phyloP scores from a whole-genome alignment of 2,888 invertebrate genomes.

The Sturmia bella region DNA sequence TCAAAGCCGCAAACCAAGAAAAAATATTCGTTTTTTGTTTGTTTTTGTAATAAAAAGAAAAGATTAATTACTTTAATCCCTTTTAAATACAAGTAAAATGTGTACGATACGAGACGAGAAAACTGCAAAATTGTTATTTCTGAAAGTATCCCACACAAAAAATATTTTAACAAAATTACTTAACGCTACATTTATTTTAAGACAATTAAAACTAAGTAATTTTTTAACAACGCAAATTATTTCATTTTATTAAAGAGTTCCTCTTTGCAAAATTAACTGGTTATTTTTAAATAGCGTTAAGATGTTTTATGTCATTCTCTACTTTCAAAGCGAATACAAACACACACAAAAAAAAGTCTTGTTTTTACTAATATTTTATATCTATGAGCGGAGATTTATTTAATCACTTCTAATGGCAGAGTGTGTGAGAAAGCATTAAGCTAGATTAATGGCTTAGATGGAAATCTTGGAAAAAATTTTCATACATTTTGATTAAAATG shows the following conservation, averaged over 20 bases:
- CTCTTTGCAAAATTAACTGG: constrained; percentile 21
- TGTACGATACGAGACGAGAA: constrained; percentile 5
- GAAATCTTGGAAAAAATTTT: neutral
- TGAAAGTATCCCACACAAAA: constrained; percentile 56
- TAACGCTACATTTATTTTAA: constrained; percentile 65
- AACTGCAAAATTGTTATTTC: constrained; percentile 11
- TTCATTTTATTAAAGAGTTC: constrained; percentile 2
- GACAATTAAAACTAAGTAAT: constrained; percentile 49
- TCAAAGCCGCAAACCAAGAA: constrained; percentile 27
- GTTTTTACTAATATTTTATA: constrained; percentile 33
- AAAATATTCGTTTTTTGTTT: no score
- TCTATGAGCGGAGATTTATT: constrained; percentile 33
- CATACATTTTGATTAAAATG: constrained; percentile 20
- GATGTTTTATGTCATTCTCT: constrained; percentile 13
- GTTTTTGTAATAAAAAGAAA: neutral
- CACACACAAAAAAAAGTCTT: constrained; percentile 2
- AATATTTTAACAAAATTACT: constrained; percentile 59
- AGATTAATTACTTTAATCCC: constrained; percentile 64
- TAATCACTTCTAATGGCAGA: constrained; percentile 14
- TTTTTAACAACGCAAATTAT: neutral
- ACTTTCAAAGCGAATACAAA: neutral
- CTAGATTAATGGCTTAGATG: constrained; percentile 32
- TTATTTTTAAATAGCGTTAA: constrained; percentile 40
- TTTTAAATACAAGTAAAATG: constrained; percentile 36
- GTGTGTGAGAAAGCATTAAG: constrained; percentile 42